phyloP scores from a whole-genome alignment of 2,888 invertebrate species.

The Alloplasta piceator region DNA sequence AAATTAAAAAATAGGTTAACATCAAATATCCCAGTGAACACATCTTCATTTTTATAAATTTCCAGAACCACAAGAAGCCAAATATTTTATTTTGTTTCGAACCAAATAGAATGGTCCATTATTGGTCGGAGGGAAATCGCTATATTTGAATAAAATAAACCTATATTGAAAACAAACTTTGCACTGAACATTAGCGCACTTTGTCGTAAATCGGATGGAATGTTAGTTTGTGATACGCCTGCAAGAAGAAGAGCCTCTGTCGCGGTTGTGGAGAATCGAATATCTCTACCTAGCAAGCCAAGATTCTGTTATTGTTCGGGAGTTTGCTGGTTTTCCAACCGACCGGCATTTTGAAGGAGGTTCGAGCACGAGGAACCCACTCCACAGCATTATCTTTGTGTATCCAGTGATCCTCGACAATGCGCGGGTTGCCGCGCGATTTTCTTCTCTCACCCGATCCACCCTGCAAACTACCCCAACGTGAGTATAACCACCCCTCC shows the following conservation, averaged over 20 bases:
- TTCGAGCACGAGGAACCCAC: constrained; percentile 30
- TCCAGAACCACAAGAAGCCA: no score
- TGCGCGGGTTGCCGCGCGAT: constrained; percentile 57
- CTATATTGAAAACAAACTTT: no score
- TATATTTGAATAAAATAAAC: no score
- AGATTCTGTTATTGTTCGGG: constrained; percentile 51
- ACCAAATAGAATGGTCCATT: no score
- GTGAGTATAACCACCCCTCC: background rate
- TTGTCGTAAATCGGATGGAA: background rate
- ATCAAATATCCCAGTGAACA: background rate
- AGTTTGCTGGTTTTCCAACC: constrained; percentile 54
- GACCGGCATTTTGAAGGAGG: constrained; percentile 59
- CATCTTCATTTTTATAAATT: no score
- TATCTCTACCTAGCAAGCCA: constrained; percentile 25
- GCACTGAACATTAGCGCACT: no score
- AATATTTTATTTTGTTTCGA: no score
- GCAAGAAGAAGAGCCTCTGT: background rate
- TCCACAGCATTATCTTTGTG: constrained; percentile 72
- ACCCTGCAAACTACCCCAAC: constrained; percentile 3
- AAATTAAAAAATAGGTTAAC: background rate
- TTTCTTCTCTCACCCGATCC: constrained; percentile 12
- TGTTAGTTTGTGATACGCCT: background rate
- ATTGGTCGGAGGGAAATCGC: no score
- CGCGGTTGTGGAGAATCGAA: constrained; percentile 6
- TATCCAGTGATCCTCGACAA: constrained; percentile 71